These are phyloP conservation scores for Ophion obscuratus DNA, from an alignment of 2,888 invertebrate species.

Conservation along the genomic window DNA sequence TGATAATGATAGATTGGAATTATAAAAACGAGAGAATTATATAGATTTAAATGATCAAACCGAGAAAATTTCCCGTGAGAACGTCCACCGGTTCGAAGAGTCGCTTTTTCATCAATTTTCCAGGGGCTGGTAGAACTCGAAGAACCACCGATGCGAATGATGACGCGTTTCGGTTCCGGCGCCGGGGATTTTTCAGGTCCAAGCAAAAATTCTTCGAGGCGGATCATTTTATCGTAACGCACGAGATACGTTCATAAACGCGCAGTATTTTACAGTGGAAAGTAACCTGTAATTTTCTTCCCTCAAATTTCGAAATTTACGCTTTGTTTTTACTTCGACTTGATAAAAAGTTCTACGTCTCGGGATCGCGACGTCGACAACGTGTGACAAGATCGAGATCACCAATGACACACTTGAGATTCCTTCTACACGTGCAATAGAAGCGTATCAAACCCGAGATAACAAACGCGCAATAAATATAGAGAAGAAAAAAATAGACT, in stretches of 20 bases:
- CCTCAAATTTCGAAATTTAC: no score
- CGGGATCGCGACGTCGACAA: no score
- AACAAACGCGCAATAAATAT: no score
- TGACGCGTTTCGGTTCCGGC: not conserved
- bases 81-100: not conserved
- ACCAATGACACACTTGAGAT: no score
- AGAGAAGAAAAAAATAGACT: no score
- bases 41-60: not conserved
- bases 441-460: no score
- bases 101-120: not conserved
- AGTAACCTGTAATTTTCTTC: no score
- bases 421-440: no score
- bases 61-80: not conserved
- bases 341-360: no score
- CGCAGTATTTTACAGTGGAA: not conserved
- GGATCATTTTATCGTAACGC: not conserved
- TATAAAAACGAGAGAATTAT: not conserved
- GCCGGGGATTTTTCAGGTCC: not conserved
- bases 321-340: no score
- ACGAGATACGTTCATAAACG: not conserved
- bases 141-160: slow-evolving; percentile 56
- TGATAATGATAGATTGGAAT: not conserved
- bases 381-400: no score
- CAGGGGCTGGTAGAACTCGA: slow-evolving; percentile 56
- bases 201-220: not conserved